A percentile compares a stretch with the other conserved stretches of the same genome.
These are phyloP conservation scores for Tetragonula carbonaria DNA, from an alignment of 2,888 invertebrate species.

Conservation along the genomic window DNA sequence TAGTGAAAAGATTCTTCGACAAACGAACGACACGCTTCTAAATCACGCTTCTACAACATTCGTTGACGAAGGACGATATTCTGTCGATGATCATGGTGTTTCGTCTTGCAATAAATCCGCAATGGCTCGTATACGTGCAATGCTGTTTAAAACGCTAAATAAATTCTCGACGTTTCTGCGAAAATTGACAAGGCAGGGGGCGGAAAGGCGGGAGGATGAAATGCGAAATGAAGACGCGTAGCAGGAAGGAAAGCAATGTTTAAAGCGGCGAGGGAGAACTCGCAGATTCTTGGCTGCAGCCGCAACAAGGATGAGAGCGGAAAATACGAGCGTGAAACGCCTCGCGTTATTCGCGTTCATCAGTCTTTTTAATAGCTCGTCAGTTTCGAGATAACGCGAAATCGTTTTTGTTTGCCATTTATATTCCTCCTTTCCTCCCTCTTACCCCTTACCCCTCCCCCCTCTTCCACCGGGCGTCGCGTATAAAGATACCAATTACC, in stretches of 20 bases:
- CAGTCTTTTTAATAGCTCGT: slow-evolving; percentile 52
- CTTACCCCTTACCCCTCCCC: no score
- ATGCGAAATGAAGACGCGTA: not conserved
- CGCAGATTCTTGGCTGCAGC: slow-evolving; percentile 15
- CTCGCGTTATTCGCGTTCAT: slow-evolving; percentile 45
- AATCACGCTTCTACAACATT: no score
- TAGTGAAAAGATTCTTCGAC: not conserved
- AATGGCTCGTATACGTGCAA: no score
- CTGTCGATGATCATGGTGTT: not conserved
- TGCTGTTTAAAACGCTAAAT: not conserved
- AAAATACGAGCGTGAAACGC: slow-evolving; percentile 40
- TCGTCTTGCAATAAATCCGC: not conserved
- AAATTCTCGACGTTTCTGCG: not conserved
- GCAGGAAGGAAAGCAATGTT: not conserved
- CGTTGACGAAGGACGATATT: no score
- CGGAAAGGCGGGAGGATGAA: slow-evolving; percentile 16
- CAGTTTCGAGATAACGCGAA: slow-evolving; percentile 42
- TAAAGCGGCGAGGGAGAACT: slow-evolving; percentile 8
- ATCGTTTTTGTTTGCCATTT: slow-evolving; percentile 33
- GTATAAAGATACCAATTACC: slow-evolving; percentile 32
- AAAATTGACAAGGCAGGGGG: not conserved
- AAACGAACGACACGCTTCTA: no score
- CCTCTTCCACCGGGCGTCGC: no score
- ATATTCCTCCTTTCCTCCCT: not conserved
- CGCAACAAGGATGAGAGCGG: slow-evolving; percentile 19